Evolutionary conservation across 2,888 invertebrate species (phyloP).

Genomic region (Macropis europaea): DNA sequence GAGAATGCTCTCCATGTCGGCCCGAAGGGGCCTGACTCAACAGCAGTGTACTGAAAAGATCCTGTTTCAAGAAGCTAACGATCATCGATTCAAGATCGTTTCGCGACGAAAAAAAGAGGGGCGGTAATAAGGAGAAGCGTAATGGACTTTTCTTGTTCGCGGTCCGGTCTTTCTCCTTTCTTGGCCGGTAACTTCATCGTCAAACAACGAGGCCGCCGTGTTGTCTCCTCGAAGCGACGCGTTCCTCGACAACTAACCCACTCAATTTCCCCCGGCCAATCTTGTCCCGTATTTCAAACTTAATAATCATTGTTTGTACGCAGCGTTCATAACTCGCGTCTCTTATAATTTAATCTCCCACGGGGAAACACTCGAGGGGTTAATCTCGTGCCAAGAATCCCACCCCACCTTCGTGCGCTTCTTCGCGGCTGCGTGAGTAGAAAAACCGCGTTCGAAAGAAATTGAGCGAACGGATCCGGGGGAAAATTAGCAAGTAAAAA

Average conservation of each 20-base stretch:
- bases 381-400: background rate
- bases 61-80: constrained; percentile 33
- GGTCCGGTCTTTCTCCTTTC: background rate
- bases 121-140: constrained; percentile 3
- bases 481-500: background rate
- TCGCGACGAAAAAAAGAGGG: background rate
- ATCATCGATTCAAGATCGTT: constrained; percentile 18
- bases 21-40: too few relatives aligned
- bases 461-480: background rate
- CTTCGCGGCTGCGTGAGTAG: too few relatives aligned
- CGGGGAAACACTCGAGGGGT: background rate
- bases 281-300: constrained; percentile 15
- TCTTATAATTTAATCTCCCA: constrained; percentile 19
- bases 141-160: constrained; percentile 48
- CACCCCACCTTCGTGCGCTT: background rate
- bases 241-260: background rate
- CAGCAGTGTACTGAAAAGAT: background rate
- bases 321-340: background rate
- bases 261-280: constrained; percentile 23
- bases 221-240: constrained; percentile 14
- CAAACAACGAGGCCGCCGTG: constrained; percentile 21
- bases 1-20: too few relatives aligned
- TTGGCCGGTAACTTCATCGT: constrained; percentile 6
- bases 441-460: background rate
- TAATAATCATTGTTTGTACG: constrained; percentile 16